These are phyloP conservation scores for Bettongia penicillata DNA, from an alignment of 2,113 vertebrate genomes.

Conservation along the genomic window DNA sequence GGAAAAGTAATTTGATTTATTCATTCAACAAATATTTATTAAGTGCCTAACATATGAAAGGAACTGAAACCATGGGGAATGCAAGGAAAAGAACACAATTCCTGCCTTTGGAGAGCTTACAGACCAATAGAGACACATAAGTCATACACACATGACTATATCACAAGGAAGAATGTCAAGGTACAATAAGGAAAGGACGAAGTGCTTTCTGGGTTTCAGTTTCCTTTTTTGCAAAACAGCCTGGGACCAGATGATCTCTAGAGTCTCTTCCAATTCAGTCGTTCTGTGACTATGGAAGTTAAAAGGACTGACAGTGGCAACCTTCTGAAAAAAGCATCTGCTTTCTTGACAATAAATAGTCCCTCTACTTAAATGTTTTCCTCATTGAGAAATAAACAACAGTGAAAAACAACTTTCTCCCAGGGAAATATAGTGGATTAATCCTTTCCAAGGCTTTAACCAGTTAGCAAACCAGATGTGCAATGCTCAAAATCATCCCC, in stretches of 20 bases:
- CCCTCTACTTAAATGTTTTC: constrained; percentile 10
- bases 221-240: background rate
- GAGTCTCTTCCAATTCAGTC: background rate
- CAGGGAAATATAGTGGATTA: constrained; percentile 47
- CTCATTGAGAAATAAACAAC: constrained; percentile 15
- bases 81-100: background rate
- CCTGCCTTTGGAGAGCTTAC: background rate
- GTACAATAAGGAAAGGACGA: background rate
- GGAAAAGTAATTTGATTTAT: background rate
- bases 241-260: background rate
- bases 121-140: background rate
- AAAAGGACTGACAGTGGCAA: background rate
- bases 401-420: background rate
- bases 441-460: constrained; percentile 19
- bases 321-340: constrained; percentile 8
- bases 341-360: background rate
- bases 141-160: background rate
- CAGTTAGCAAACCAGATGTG: constrained; percentile 61
- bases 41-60: background rate
- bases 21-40: background rate
- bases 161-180: background rate
- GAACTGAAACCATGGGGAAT: background rate
- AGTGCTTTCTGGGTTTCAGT: background rate
- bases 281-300: background rate
- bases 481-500: constrained; percentile 14